These are phyloP conservation scores for Rhagonycha fulva DNA, from an alignment of 2,888 invertebrate species.

Conservation along the genomic window DNA sequence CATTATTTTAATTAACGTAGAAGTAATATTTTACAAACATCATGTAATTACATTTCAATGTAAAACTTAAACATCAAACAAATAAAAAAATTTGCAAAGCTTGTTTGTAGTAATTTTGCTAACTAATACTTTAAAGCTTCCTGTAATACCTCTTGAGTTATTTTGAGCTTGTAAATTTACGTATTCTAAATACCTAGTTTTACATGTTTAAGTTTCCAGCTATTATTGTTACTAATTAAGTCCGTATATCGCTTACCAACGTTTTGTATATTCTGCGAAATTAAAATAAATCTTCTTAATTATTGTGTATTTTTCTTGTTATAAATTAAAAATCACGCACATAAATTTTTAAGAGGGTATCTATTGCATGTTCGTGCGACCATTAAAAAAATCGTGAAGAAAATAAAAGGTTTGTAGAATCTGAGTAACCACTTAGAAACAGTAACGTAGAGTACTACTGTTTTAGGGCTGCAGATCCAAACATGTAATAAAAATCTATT, in stretches of 20 bases:
- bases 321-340: not conserved
- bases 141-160: slow-evolving; percentile 25
- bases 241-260: not conserved
- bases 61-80: slow-evolving; percentile 16
- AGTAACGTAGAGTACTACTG: not conserved
- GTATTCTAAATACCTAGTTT: slow-evolving; percentile 6
- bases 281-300: not conserved
- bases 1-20: not conserved
- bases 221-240: not conserved
- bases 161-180: slow-evolving; percentile 20
- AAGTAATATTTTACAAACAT: slow-evolving; percentile 14
- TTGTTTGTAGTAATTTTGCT: slow-evolving; percentile 23
- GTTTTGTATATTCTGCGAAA: not conserved
- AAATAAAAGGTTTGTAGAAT: slow-evolving; percentile 40
- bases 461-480: not conserved
- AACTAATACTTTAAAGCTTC: slow-evolving; percentile 21
- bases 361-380: slow-evolving; percentile 36
- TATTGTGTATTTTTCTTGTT: not conserved
- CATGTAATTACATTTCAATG: slow-evolving; percentile 18
- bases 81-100: slow-evolving; percentile 22
- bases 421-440: slow-evolving; percentile 8
- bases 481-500: not conserved
- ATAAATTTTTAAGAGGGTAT: slow-evolving; percentile 14
- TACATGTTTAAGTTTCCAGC: slow-evolving; percentile 1
- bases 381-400: slow-evolving; percentile 41